Conservation (phyloP, 2,888 invertebrate genomes). For the Patella depressa region DNA sequence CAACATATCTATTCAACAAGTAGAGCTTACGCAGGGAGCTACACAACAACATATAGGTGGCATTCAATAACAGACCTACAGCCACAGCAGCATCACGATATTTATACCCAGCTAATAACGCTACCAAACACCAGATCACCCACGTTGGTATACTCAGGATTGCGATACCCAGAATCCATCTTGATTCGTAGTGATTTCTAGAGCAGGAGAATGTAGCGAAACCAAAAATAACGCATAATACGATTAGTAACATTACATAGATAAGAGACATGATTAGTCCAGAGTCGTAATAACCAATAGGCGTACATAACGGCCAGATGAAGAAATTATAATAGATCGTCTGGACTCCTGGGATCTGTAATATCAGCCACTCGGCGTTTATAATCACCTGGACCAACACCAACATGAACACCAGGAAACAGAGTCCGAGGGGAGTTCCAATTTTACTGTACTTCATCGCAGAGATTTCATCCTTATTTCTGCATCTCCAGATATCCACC, state of each 20-base stretch:
- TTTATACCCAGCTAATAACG: slow-evolving; percentile 61
- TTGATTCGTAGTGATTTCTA: slow-evolving; percentile 69
- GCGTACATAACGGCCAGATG: slow-evolving; percentile 67
- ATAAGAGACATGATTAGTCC: slow-evolving; percentile 70
- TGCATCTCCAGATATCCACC: slow-evolving; percentile 70
- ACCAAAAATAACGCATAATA: slow-evolving; percentile 69
- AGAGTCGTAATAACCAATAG: slow-evolving; percentile 68
- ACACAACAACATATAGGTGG: slow-evolving; percentile 68
- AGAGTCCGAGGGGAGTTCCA: slow-evolving; percentile 68
- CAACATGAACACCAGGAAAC: slow-evolving; percentile 67
- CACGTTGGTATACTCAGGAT: slow-evolving; percentile 66
- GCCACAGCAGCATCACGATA: slow-evolving; percentile 69
- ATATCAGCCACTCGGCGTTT: slow-evolving; percentile 71
- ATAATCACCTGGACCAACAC: slow-evolving; percentile 71
- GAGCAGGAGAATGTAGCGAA: slow-evolving; percentile 63
- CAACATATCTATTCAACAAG: slow-evolving; percentile 59
- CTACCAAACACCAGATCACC: slow-evolving; percentile 70
- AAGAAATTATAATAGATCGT: slow-evolving; percentile 56
- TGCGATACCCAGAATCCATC: slow-evolving; percentile 71
- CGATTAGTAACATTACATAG: slow-evolving; percentile 71
- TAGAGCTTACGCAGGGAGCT: slow-evolving; percentile 71
- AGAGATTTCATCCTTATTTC: slow-evolving; percentile 55
- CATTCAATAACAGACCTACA: slow-evolving; percentile 70
- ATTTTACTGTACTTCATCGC: slow-evolving; percentile 61
- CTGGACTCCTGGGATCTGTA: slow-evolving; percentile 62